These are phyloP conservation scores for Drosophila niveifrons DNA, from an alignment of 2,888 invertebrate species.

Conservation along the genomic window DNA sequence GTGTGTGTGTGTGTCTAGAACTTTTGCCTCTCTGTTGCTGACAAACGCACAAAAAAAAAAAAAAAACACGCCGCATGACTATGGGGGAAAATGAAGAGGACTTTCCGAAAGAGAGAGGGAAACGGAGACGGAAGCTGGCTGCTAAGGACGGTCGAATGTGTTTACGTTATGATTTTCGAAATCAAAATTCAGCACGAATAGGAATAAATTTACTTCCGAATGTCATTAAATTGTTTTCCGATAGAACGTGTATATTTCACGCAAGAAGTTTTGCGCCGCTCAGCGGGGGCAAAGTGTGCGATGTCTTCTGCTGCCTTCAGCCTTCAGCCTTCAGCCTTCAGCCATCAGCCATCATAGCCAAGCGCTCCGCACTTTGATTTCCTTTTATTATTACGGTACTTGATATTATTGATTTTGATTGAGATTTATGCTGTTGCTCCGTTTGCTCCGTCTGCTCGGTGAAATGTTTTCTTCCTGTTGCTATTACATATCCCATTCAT, in stretches of 20 bases:
- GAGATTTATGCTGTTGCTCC: slow-evolving; percentile 74
- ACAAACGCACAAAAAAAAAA: slow-evolving; percentile 60
- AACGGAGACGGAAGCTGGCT: neutral
- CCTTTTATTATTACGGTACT: slow-evolving; percentile 77
- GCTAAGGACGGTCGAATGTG: slow-evolving; percentile 65
- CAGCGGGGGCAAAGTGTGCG: slow-evolving; percentile 19
- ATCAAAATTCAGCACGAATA: slow-evolving; percentile 84
- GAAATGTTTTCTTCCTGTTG: slow-evolving; percentile 39
- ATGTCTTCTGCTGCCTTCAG: too few species aligned
- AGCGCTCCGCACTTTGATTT: slow-evolving; percentile 59
- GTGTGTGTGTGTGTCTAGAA: slow-evolving; percentile 40
- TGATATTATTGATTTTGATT: slow-evolving; percentile 83
- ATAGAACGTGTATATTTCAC: slow-evolving; percentile 82
- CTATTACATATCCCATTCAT: slow-evolving; percentile 32
- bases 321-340: too few species aligned
- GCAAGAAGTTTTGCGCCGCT: slow-evolving; percentile 63
- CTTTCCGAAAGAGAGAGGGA: slow-evolving; percentile 16
- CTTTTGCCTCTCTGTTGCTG: slow-evolving; percentile 48
- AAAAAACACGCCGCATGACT: neutral
- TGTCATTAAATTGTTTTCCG: slow-evolving; percentile 85
- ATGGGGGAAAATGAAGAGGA: neutral
- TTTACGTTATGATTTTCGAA: slow-evolving; percentile 81
- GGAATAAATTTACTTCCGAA: slow-evolving; percentile 84
- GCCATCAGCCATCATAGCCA: slow-evolving; percentile 34
- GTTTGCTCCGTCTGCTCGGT: slow-evolving; percentile 9